Conservation (phyloP, 1,140 invertebrate genomes). For the Cardiocondyla obscurior region DNA sequence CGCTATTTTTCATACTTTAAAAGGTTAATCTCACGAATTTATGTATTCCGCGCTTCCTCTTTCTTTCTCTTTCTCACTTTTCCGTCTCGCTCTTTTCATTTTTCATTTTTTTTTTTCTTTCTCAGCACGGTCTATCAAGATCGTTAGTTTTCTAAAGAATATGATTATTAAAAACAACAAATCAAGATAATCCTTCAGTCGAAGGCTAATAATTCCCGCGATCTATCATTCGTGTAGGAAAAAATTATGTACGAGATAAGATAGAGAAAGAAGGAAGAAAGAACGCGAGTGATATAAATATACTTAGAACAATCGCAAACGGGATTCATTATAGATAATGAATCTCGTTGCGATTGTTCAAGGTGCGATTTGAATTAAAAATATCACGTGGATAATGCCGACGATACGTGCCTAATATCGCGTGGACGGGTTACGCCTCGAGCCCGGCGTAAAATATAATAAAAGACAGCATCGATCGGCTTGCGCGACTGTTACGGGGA, state of each 20-base stretch:
- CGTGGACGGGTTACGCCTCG: slow-evolving; percentile 38
- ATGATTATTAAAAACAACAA: background rate
- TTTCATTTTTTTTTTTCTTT: too few species aligned
- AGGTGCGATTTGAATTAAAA: slow-evolving; percentile 33
- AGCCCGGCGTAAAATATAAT: slow-evolving; percentile 50
- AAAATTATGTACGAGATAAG: background rate
- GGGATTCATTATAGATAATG: too few species aligned
- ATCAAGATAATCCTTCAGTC: background rate
- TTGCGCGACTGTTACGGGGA: background rate
- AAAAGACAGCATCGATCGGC: slow-evolving; percentile 59
- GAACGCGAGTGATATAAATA: too few species aligned
- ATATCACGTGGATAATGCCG: slow-evolving; percentile 21
- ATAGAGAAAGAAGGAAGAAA: background rate
- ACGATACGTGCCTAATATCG: slow-evolving; percentile 39
- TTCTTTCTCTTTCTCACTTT: background rate
- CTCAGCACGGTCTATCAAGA: background rate
- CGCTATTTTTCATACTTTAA: slow-evolving; percentile 72
- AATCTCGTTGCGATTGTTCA: background rate
- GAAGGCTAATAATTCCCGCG: background rate
- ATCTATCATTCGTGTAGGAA: too few species aligned
- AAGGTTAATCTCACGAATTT: slow-evolving; percentile 71
- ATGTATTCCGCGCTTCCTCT: slow-evolving; percentile 57
- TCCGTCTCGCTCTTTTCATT: too few species aligned
- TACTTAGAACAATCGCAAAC: background rate
- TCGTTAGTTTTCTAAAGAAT: background rate